Percentiles rank a stretch among this genome's conserved stretches.
Evolutionary conservation across 2,113 vertebrate genomes (phyloP).

Genomic region (Oreocharis arfaki): DNA sequence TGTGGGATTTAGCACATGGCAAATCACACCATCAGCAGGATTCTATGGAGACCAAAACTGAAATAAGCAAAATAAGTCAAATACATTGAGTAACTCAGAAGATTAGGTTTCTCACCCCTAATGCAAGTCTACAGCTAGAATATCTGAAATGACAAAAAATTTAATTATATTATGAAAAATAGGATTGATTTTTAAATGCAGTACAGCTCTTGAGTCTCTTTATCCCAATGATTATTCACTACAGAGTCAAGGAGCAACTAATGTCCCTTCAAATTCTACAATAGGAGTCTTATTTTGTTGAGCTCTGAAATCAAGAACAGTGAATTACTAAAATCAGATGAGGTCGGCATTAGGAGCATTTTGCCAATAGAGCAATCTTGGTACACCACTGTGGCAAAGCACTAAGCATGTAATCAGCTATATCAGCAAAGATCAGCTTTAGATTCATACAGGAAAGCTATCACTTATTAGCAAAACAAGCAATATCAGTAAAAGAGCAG

Average conservation of each 20-base stretch:
- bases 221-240: slow-evolving; percentile 6
- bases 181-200: slow-evolving; percentile 41
- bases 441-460: background rate
- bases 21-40: background rate
- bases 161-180: slow-evolving; percentile 40
- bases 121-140: slow-evolving; percentile 3
- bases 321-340: slow-evolving; percentile 19
- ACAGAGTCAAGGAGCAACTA: background rate
- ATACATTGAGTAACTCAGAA: background rate
- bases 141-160: background rate
- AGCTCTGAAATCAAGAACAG: slow-evolving; percentile 13
- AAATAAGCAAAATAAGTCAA: background rate
- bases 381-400: background rate
- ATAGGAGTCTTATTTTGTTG: background rate
- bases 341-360: background rate
- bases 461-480: background rate
- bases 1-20: background rate
- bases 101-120: background rate
- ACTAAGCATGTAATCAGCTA: background rate
- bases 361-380: background rate
- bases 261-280: background rate
- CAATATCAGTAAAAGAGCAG: background rate
- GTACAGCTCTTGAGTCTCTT: background rate
- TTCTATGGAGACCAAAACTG: background rate
- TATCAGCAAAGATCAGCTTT: background rate